Percentiles rank a stretch among this genome's conserved stretches.
Evolutionary conservation across 2,888 invertebrate genomes (phyloP).

Genomic region (Hipparchia sbordonii): DNA sequence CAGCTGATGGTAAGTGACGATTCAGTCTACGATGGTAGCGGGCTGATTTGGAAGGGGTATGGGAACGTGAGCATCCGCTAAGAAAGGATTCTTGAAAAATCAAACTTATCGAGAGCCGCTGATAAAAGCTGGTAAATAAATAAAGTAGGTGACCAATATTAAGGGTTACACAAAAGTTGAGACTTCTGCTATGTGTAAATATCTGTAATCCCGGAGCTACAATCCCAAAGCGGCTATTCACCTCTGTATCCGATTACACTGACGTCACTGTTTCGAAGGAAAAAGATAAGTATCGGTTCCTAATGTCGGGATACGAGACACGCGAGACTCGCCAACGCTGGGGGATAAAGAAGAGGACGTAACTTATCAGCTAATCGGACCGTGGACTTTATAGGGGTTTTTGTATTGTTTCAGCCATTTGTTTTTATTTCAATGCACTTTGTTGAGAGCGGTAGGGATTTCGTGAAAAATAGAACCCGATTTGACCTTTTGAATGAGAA

Average conservation of each 20-base stretch:
- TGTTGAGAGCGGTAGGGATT: constrained; percentile 18
- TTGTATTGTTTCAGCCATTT: constrained; percentile 36
- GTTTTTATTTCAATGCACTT: constrained; percentile 37
- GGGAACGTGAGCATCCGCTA: too few species aligned
- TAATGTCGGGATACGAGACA: constrained; percentile 63
- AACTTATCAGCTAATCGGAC: constrained; percentile 43
- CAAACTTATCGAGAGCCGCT: too few species aligned
- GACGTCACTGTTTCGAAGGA: constrained; percentile 62
- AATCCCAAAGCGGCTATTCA: constrained; percentile 62
- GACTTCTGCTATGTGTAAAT: not conserved
- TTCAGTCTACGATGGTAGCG: too few species aligned
- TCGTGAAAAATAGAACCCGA: not conserved
- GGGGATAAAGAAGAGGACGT: constrained; percentile 33
- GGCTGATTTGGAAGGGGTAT: too few species aligned
- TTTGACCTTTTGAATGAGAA: not conserved
- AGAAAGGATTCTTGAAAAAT: too few species aligned
- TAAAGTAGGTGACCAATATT: not conserved
- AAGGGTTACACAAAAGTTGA: not conserved
- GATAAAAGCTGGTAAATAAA: too few species aligned
- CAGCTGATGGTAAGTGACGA: too few species aligned
- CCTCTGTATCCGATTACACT: constrained; percentile 66
- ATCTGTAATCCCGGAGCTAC: constrained; percentile 34
- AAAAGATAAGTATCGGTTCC: constrained; percentile 70
- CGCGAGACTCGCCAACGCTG: constrained; percentile 45
- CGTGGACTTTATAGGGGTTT: constrained; percentile 37